Percentiles rank a stretch among this genome's conserved stretches.
These are phyloP conservation scores for Atta texana DNA, from an alignment of 1,140 invertebrate genomes.

Conservation along the genomic window DNA sequence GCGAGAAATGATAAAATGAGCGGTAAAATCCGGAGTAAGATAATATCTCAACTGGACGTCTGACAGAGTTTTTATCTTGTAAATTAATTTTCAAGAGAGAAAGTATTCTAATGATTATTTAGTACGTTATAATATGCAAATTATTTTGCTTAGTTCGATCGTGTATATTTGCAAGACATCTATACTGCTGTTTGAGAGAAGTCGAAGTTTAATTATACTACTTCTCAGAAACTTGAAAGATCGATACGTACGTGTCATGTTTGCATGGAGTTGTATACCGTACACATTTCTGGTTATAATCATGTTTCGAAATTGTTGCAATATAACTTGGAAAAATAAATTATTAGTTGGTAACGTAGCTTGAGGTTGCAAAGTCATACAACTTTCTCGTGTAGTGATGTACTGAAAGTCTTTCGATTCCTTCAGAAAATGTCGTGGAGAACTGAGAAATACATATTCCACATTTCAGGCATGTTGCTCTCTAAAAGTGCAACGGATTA, in stretches of 20 bases:
- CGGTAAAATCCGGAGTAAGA: background rate
- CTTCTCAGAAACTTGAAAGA: constrained; percentile 13
- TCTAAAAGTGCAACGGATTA: constrained; percentile 26
- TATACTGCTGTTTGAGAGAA: background rate
- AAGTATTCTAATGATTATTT: background rate
- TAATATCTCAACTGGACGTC: constrained; percentile 19
- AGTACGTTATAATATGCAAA: background rate
- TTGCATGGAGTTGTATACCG: constrained; percentile 19
- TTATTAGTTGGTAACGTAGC: constrained; percentile 31
- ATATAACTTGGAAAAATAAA: constrained; percentile 61
- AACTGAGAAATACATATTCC: constrained; percentile 1
- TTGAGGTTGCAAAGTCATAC: background rate
- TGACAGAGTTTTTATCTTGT: background rate
- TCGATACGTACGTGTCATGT: constrained; percentile 31
- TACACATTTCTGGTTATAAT: constrained; percentile 23
- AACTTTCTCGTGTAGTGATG: constrained; percentile 20
- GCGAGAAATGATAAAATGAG: constrained; percentile 34
- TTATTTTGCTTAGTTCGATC: background rate
- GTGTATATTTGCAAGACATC: constrained; percentile 28
- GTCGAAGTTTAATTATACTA: constrained; percentile 49
- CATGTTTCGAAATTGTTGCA: constrained; percentile 43
- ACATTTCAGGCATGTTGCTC: background rate
- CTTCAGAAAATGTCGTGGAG: background rate
- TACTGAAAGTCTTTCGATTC: background rate
- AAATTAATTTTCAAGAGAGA: constrained; percentile 11